A percentile compares a stretch with the other conserved stretches of the same genome.
These are phyloP conservation scores for Urocynchramus pylzowi DNA, from an alignment of 2,113 vertebrate species.

Conservation along the genomic window DNA sequence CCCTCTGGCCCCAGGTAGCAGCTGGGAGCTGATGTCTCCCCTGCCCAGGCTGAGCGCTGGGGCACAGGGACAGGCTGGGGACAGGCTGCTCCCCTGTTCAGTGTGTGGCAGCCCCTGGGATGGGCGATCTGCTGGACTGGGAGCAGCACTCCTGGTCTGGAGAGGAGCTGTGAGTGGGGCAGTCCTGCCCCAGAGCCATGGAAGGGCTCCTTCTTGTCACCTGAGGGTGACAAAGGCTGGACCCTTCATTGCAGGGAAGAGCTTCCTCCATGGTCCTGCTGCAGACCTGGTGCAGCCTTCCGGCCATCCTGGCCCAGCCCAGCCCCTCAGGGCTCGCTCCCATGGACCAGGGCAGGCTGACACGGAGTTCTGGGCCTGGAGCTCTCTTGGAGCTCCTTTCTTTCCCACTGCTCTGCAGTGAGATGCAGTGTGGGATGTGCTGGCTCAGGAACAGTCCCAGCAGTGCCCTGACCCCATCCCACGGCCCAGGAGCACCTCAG, in stretches of 20 bases:
- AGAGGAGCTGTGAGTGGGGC: not conserved
- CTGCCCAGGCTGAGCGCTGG: not conserved
- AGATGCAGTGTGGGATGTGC: rapidly evolving
- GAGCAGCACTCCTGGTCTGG: not conserved
- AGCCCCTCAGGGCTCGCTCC: rapidly evolving
- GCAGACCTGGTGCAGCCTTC: too few relatives aligned
- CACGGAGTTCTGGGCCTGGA: rapidly evolving
- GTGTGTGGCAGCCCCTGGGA: not conserved
- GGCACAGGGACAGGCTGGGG: not conserved
- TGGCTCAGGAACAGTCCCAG: not conserved
- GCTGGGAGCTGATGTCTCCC: not conserved
- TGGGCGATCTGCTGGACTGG: not conserved
- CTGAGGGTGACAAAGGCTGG: not conserved
- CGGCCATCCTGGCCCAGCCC: not conserved
- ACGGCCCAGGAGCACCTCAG: not conserved
- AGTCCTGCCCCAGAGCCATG: not conserved
- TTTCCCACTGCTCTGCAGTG: not conserved
- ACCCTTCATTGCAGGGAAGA: not conserved
- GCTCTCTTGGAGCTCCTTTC: not conserved
- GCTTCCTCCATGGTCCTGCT: not conserved
- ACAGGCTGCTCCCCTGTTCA: not conserved
- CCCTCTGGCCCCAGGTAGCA: not conserved
- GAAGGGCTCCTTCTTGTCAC: not conserved
- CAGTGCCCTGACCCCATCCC: not conserved
- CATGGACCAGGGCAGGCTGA: not conserved